Conservation (phyloP, 2,113 vertebrate species). For the Sinocyclocheilus maitianheensis region DNA sequence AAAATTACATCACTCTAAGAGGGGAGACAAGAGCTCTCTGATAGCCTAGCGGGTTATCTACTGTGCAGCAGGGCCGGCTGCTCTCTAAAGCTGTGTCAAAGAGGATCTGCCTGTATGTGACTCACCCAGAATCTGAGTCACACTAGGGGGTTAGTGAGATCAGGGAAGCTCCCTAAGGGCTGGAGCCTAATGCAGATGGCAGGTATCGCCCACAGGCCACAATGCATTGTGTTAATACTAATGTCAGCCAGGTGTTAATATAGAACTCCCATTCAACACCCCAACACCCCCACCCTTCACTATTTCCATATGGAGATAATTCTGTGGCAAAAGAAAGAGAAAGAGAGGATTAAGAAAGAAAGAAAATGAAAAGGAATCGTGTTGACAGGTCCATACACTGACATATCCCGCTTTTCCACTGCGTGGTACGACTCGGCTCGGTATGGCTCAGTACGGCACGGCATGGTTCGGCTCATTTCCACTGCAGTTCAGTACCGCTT, state of each 20-base stretch:
- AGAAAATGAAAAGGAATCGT: constrained; percentile 39
- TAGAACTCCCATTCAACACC: constrained; percentile 92
- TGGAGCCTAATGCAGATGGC: constrained; percentile 96
- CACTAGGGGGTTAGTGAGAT: constrained; percentile 41
- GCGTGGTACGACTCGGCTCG: too few species aligned
- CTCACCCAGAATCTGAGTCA: constrained; percentile 47
- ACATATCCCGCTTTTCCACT: not conserved
- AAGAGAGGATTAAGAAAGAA: constrained; percentile 56
- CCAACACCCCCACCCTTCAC: constrained; percentile 71
- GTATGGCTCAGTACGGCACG: too few species aligned
- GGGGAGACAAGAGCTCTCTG: constrained; percentile 40
- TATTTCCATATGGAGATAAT: constrained; percentile 91
- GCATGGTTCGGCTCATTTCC: too few species aligned
- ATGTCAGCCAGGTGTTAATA: constrained; percentile 99
- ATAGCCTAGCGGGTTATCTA: constrained; percentile 51
- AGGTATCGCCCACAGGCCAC: constrained; percentile 97
- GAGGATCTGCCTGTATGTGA: constrained; percentile 40
- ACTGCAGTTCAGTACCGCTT: too few species aligned
- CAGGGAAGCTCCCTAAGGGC: constrained; percentile 55
- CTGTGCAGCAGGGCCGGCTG: constrained; percentile 40
- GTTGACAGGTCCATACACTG: constrained; percentile 21
- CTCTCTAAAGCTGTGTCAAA: constrained; percentile 48
- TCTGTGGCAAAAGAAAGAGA: constrained; percentile 54
- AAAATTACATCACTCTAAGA: constrained; percentile 55
- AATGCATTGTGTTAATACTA: constrained; percentile 99